Evolutionary conservation across 1,140 invertebrate genomes (phyloP), one percentile per base, ranked within the genome.

Genomic region (Euura saliciscinereae): DNA sequence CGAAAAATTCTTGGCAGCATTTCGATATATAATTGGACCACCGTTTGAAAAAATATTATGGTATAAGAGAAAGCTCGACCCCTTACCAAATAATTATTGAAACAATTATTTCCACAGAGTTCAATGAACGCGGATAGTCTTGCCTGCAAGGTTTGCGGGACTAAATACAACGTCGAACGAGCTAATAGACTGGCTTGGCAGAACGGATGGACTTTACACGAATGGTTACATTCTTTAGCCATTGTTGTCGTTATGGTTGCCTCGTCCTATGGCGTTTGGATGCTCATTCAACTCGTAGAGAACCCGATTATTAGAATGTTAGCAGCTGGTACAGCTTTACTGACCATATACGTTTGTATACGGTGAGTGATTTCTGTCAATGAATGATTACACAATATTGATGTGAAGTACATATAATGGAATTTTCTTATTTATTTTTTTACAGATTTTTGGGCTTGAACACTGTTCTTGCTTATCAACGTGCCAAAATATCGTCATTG

Each of bases 401-500:
- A 0, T 28, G 28, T 28, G 28, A 28, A 28, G 28, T 28, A n/a
- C n/a, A n/a, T n/a, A 28, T 28, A 28, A 28, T 28, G 28, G 28
- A 28, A 28, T 11, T 4, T 59, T 59, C 6, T 59, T 4, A n/a
- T 28, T 28, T 59, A 72, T 70, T 74, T 70, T n/a, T 68, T 80
- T 83, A 6, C 77, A 93, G 92, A 85, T 95, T 95, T 83, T 88
- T 97, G 64, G 94, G 95, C 69, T 91, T 95, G 78, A 96, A 95
- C 81, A 95, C 95, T 2, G 92, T 96, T 7, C 92, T 93, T 64
- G 95, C 95, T 8, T 96, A 96, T 87, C 94, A 96, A 79, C 90
- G 95, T 45, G 95, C 95, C 71, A 96, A 96, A 86, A 94, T 97
- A 10, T 96, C 94, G 6, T 94, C 94, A 1, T 89, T 97, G n/a